Conservation (phyloP, 2,888 invertebrate genomes). For the Willowsia nigromaculata region DNA sequence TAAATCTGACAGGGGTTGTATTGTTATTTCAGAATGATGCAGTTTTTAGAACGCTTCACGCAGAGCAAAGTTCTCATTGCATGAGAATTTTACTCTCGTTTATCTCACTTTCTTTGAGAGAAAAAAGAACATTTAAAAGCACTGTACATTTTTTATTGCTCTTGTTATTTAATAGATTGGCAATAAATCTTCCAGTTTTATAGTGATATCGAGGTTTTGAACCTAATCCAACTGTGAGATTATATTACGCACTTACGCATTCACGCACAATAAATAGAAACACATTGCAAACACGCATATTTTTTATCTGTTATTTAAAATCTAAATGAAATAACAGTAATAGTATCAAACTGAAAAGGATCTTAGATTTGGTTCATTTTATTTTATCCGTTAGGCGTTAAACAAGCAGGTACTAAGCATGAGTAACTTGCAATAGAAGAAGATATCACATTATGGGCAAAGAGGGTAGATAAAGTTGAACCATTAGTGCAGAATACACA, state of each 20-base stretch:
- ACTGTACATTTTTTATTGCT: neutral
- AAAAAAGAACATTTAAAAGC: neutral
- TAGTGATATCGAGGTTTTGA: neutral
- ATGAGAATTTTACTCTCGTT: slow-evolving; percentile 9
- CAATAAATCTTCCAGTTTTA: slow-evolving; percentile 34
- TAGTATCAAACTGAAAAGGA: too few relatives aligned
- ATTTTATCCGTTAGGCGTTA: too few relatives aligned
- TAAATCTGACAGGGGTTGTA: neutral
- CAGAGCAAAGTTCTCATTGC: neutral
- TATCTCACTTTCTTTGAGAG: slow-evolving; percentile 21
- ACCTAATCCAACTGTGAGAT: neutral
- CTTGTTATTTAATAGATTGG: slow-evolving; percentile 4
- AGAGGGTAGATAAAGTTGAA: slow-evolving; percentile 13
- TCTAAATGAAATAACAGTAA: too few relatives aligned
- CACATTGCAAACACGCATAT: slow-evolving; percentile 40
- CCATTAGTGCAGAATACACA: neutral
- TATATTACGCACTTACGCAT: neutral
- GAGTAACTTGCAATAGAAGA: too few relatives aligned
- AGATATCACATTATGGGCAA: too few relatives aligned
- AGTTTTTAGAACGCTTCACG: neutral
- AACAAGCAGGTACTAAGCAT: too few relatives aligned
- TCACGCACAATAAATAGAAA: slow-evolving; percentile 1
- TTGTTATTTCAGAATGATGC: neutral
- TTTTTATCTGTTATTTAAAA: neutral
- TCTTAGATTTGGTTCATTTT: too few relatives aligned